Evolutionary conservation across 2,888 invertebrate genomes (phyloP).

Genomic region (Athalia circularis): DNA sequence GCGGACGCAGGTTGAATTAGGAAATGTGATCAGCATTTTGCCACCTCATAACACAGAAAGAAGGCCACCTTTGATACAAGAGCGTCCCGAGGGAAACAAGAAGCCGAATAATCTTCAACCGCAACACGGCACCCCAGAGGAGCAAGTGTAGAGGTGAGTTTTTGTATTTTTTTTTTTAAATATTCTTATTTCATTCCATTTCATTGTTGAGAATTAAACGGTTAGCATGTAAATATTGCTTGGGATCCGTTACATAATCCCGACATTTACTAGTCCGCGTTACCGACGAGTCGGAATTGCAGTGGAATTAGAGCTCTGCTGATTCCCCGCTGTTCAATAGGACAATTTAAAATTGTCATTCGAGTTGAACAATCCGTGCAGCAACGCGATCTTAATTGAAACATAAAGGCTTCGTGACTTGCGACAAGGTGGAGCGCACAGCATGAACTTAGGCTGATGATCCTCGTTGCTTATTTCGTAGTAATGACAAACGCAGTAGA

Average conservation of each 20-base stretch:
- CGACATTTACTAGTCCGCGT: no score
- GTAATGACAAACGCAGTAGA: no score
- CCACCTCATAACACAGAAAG: slow-evolving; percentile 45
- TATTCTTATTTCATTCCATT: background rate
- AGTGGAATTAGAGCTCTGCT: slow-evolving; percentile 1
- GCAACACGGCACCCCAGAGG: slow-evolving; percentile 53
- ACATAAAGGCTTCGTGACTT: slow-evolving; percentile 56
- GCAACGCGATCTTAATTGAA: slow-evolving; percentile 53
- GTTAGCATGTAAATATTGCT: background rate
- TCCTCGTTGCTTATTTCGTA: no score
- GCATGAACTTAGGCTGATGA: slow-evolving; percentile 3
- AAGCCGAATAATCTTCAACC: slow-evolving; percentile 39
- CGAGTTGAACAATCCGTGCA: background rate
- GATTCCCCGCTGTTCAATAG: slow-evolving; percentile 43
- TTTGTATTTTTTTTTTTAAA: background rate
- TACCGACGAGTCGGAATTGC: background rate
- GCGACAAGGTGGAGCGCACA: slow-evolving; percentile 32
- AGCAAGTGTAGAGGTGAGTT: slow-evolving; percentile 62
- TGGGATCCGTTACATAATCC: no score
- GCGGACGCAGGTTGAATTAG: slow-evolving; percentile 12
- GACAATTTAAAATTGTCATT: slow-evolving; percentile 41
- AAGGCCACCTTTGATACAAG: background rate
- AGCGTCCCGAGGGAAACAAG: background rate
- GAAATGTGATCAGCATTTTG: slow-evolving; percentile 52
- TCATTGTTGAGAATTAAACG: background rate